Conservation (phyloP, 2,888 invertebrate genomes). For the Phania funesta region DNA sequence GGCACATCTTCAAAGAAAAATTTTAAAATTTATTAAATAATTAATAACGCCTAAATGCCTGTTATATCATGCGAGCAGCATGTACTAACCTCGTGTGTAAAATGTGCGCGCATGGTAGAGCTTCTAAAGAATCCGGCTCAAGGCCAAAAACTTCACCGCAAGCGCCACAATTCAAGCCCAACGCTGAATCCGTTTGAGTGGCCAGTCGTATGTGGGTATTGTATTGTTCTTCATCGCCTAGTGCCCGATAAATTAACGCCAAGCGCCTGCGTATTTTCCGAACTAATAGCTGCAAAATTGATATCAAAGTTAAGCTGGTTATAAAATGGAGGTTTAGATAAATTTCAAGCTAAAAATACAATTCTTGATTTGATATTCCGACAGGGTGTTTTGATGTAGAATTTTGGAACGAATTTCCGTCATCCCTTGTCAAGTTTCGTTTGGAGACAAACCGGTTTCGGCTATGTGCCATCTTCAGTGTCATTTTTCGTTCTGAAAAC, state of each 20-base stretch:
- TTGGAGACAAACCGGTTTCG: too few species aligned
- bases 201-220: slow-evolving; percentile 85
- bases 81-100: slow-evolving; percentile 88
- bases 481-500: too few species aligned
- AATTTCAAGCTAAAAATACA: too few species aligned
- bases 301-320: too few species aligned
- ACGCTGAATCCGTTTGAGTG: slow-evolving; percentile 85
- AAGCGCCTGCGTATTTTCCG: slow-evolving; percentile 89
- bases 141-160: slow-evolving; percentile 89
- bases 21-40: neutral
- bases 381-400: too few species aligned
- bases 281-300: slow-evolving; percentile 86
- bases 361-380: too few species aligned
- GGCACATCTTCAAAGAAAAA: slow-evolving; percentile 81
- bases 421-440: too few species aligned
- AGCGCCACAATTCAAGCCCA: slow-evolving; percentile 90
- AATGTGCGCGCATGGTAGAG: slow-evolving; percentile 92
- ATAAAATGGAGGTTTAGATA: too few species aligned
- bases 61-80: too few species aligned
- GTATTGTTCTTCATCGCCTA: slow-evolving; percentile 90
- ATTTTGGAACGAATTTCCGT: too few species aligned
- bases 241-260: slow-evolving; percentile 89
- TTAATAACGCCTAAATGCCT: neutral
- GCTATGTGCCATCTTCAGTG: too few species aligned
- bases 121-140: slow-evolving; percentile 87